Evolutionary conservation across 2,797 vertebrate species (phyloP), one percentile per base, ranked within the genome.

Genomic region (Ptychadena robeensis): DNA sequence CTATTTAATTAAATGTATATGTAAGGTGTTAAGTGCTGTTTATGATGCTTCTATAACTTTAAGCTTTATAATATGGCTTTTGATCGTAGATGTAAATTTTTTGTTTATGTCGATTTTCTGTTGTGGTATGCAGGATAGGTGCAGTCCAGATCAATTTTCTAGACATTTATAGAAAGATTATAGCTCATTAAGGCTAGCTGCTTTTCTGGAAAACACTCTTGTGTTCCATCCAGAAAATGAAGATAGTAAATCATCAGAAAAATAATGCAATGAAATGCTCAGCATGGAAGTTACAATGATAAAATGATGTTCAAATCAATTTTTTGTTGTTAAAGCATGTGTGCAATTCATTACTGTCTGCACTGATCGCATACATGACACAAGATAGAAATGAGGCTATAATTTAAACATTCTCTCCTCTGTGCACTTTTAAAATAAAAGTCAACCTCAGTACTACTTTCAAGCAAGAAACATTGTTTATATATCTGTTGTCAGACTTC

Each of bases 281-380:
- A 27, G 57, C 11, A 12, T 61, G 59, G 25, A 61, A 28, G 59
- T 61, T 25, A 61, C 59, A 25, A 61, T 27, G 59, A 61, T 61
- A 61, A 61, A 61, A 61, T 28, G 27, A 25, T 61, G 25, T 61
- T 28, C 10, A 28, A 61, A 27, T 28, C 25, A 61, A 61, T 61
- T 34, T 67, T 67, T 32, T 31, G 18, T 30, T 31, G 28, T 67
- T 31, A 67, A 18, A 0, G 30, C 32, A 67, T 67, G 18, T 67
- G 12, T 34, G 30, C 7, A 61, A 31, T 67, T 67, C 18, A 67
- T 67, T 67, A 67, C 32, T 67, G 28, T 31, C 64, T 67, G 61
- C 61, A 64, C 1, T 30, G 44, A 48, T 64, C 27, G 61, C 30
- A 27, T 64, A 27, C 27, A 64, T 48, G 18, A 48, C 44, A 48